These are phyloP conservation scores for Copidosoma floridanum DNA, from an alignment of 1,140 invertebrate genomes.

Conservation along the genomic window DNA sequence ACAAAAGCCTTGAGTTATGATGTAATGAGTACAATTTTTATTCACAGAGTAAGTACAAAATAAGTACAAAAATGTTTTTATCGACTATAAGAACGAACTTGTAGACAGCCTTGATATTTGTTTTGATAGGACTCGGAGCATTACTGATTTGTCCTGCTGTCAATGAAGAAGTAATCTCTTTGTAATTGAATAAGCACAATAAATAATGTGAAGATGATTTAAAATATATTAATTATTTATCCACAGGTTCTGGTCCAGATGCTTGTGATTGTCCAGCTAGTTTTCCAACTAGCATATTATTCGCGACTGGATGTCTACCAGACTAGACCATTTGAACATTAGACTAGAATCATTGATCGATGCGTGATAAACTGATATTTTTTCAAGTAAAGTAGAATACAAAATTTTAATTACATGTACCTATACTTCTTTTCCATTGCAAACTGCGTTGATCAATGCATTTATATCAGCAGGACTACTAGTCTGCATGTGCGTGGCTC, in stretches of 20 bases:
- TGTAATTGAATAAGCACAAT: too few species aligned
- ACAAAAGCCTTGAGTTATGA: background rate
- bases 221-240: constrained; percentile 41
- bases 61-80: constrained; percentile 34
- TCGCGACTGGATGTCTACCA: constrained; percentile 45
- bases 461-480: constrained; percentile 85
- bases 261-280: constrained; percentile 48
- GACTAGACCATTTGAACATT: constrained; percentile 53
- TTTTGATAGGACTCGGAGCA: constrained; percentile 88
- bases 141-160: constrained; percentile 67
- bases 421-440: constrained; percentile 84
- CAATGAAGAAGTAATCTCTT: constrained; percentile 10
- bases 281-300: constrained; percentile 53
- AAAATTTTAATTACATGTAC: too few species aligned
- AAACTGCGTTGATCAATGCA: constrained; percentile 80
- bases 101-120: constrained; percentile 89
- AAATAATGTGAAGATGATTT: too few species aligned
- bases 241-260: constrained; percentile 47
- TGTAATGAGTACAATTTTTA: constrained; percentile 8
- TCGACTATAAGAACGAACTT: constrained; percentile 83
- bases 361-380: too few species aligned
- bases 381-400: background rate
- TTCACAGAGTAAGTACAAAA: background rate
- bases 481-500: constrained; percentile 78
- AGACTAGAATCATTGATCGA: constrained; percentile 38